phyloP scores from a whole-genome alignment of 2,888 invertebrate species.

The Ophion slaviceki region DNA sequence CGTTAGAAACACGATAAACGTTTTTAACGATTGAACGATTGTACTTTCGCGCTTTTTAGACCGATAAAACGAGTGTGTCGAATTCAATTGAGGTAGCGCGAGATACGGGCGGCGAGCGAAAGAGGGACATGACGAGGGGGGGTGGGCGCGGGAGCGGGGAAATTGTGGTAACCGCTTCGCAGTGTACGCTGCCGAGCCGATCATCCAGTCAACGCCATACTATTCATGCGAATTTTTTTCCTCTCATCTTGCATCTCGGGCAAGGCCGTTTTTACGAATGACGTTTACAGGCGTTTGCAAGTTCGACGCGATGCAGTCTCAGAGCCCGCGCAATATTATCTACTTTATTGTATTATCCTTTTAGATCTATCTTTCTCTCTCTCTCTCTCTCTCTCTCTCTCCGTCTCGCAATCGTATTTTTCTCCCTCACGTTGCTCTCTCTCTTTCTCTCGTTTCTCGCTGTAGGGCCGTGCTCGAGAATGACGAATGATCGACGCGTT shows the following conservation, averaged over 20 bases:
- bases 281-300: slow-evolving; percentile 53
- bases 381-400: not conserved
- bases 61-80: slow-evolving; percentile 49
- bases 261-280: slow-evolving; percentile 33
- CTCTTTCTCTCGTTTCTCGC: slow-evolving; percentile 1
- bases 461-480: slow-evolving; percentile 70
- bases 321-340: slow-evolving; percentile 36
- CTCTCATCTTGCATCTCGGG: not conserved
- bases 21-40: slow-evolving; percentile 36
- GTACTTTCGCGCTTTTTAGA: slow-evolving; percentile 25
- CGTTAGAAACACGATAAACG: slow-evolving; percentile 19
- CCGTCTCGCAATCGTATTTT: slow-evolving; percentile 1
- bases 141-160: not conserved
- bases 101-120: slow-evolving; percentile 1
- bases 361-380: slow-evolving; percentile 15
- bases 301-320: slow-evolving; percentile 44
- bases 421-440: not conserved
- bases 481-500: slow-evolving; percentile 70
- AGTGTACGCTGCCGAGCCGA: slow-evolving; percentile 45
- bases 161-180: slow-evolving; percentile 42
- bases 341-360: slow-evolving; percentile 19
- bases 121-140: not conserved
- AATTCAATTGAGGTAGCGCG: slow-evolving; percentile 29
- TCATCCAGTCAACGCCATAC: slow-evolving; percentile 25
- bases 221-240: slow-evolving; percentile 58